Evolutionary conservation across 2,113 vertebrate genomes (phyloP).

Genomic region (Varanus salvator): DNA sequence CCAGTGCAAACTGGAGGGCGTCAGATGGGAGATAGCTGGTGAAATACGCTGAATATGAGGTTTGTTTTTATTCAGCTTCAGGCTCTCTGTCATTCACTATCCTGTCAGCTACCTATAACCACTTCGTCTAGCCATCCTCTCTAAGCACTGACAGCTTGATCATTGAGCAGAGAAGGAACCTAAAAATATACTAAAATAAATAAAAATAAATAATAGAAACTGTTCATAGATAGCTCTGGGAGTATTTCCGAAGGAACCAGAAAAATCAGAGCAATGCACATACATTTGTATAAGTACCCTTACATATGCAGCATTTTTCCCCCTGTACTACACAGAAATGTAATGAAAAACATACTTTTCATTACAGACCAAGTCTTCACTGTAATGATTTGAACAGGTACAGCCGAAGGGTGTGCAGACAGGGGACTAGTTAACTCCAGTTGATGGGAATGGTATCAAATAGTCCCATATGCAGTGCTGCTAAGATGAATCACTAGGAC

Average conservation of each 20-base stretch:
- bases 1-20: no score
- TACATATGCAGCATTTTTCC: background rate
- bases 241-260: constrained; percentile 10
- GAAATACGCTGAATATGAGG: constrained; percentile 43
- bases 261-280: constrained; percentile 22
- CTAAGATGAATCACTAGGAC: background rate
- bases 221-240: constrained; percentile 36
- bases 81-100: constrained; percentile 57
- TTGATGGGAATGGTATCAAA: background rate
- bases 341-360: background rate
- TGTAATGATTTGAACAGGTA: background rate
- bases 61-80: constrained; percentile 63
- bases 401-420: background rate
- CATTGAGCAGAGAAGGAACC: background rate
- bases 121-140: constrained; percentile 48
- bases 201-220: constrained; percentile 25
- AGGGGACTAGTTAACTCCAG: background rate
- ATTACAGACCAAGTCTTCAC: background rate
- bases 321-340: background rate
- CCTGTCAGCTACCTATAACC: constrained; percentile 64
- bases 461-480: background rate
- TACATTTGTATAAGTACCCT: background rate
- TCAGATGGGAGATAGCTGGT: constrained; percentile 27
- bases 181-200: background rate
- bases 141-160: constrained; percentile 50